These are phyloP conservation scores for Limenitis camilla DNA, from an alignment of 2,888 invertebrate genomes.

Conservation along the genomic window DNA sequence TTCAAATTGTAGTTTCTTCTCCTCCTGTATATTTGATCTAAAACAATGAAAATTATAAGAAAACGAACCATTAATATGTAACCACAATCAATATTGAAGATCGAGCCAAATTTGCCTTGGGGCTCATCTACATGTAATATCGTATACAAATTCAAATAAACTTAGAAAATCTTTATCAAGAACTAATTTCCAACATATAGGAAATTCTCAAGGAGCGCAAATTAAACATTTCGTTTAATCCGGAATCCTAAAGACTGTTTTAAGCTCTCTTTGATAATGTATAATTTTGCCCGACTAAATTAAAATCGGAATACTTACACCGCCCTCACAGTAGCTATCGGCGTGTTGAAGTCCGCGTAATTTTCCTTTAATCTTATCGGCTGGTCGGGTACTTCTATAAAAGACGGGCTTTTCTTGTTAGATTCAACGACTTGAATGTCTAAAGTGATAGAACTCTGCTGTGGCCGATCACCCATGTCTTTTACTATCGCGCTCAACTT, in stretches of 20 bases:
- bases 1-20: constrained; percentile 84
- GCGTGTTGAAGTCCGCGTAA: constrained; percentile 80
- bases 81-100: too few species aligned
- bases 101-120: too few species aligned
- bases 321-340: constrained; percentile 82
- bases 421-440: constrained; percentile 90
- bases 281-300: constrained; percentile 19
- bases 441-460: constrained; percentile 83
- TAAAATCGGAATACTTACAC: constrained; percentile 68
- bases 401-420: constrained; percentile 88
- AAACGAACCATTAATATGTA: not conserved
- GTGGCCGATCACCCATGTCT: constrained; percentile 81
- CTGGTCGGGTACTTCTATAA: constrained; percentile 75
- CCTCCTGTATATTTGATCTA: constrained; percentile 84
- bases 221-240: constrained; percentile 7
- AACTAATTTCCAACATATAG: not conserved
- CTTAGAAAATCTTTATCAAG: not conserved
- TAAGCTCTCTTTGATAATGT: constrained; percentile 17
- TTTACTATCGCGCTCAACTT: constrained; percentile 83
- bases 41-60: not conserved
- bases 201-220: not conserved
- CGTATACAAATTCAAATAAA: not conserved
- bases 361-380: constrained; percentile 83
- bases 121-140: too few species aligned
- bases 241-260: constrained; percentile 6